Percentiles rank a stretch among this genome's conserved stretches.
These are phyloP conservation scores for Galagoides demidoff DNA, from an alignment of 2,797 vertebrate species.

Conservation along the genomic window DNA sequence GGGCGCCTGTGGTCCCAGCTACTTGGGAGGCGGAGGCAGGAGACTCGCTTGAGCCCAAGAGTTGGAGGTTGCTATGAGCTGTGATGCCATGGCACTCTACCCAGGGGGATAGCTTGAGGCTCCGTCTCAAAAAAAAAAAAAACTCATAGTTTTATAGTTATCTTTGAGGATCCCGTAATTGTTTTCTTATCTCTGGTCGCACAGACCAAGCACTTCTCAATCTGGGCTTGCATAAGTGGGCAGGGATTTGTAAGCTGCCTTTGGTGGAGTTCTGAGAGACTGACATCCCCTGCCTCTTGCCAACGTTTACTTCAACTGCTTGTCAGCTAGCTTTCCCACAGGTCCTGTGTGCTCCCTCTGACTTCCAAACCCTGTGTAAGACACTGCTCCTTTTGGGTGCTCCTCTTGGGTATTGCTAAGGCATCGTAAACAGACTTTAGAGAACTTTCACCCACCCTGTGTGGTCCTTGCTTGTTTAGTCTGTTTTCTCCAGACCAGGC, in stretches of 20 bases:
- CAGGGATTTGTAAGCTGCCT: background rate
- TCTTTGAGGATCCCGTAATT: background rate
- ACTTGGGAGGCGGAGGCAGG: too few relatives aligned
- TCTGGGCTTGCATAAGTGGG: rapidly evolving
- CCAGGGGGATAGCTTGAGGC: rapidly evolving
- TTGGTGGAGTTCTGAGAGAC: background rate
- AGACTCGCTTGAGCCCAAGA: too few relatives aligned
- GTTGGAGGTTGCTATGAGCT: too few relatives aligned
- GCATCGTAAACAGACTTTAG: background rate
- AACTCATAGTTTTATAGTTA: background rate
- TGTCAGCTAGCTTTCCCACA: background rate
- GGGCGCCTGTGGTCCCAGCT: too few relatives aligned
- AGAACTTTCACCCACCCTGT: rapidly evolving
- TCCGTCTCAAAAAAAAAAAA: background rate
- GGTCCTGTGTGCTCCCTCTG: background rate
- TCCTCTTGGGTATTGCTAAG: background rate
- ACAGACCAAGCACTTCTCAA: background rate
- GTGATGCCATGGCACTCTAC: too few relatives aligned
- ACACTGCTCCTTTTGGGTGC: background rate
- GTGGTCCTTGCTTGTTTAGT: background rate
- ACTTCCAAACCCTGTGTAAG: background rate
- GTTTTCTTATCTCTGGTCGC: background rate
- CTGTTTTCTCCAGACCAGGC: background rate
- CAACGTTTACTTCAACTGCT: too few relatives aligned
- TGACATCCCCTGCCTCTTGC: background rate